phyloP scores from a whole-genome alignment of 2,888 invertebrate genomes.

The Eupithecia insigniata region DNA sequence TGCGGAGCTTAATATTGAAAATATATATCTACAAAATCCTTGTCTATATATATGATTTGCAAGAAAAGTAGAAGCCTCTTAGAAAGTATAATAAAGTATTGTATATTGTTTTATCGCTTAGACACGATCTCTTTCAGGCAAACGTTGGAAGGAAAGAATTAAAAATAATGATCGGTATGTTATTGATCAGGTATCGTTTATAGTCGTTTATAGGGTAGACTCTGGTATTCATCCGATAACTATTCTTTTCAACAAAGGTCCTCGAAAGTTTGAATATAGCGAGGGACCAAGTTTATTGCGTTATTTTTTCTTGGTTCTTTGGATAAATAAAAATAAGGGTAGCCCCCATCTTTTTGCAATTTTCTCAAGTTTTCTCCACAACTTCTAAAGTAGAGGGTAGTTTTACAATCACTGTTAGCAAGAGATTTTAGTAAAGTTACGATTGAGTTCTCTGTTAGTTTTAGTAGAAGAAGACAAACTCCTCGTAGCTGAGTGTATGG shows the following conservation, averaged over 20 bases:
- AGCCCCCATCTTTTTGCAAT: background rate
- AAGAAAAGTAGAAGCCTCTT: background rate
- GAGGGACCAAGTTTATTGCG: slow-evolving; percentile 2
- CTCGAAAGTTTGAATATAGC: slow-evolving; percentile 16
- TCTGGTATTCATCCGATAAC: slow-evolving; percentile 25
- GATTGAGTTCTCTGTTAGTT: background rate
- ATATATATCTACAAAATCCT: too few relatives aligned
- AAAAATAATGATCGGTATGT: background rate
- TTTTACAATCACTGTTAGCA: background rate
- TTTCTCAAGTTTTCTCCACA: background rate
- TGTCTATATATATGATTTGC: too few relatives aligned
- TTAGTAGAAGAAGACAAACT: too few relatives aligned
- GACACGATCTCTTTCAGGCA: too few relatives aligned
- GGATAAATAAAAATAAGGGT: background rate
- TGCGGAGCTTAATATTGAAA: too few relatives aligned
- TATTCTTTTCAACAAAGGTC: slow-evolving; percentile 24
- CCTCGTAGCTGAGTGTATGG: too few relatives aligned
- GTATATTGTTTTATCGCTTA: too few relatives aligned
- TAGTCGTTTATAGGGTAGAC: background rate
- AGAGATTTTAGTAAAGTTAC: background rate
- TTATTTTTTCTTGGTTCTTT: background rate
- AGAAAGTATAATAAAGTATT: too few relatives aligned
- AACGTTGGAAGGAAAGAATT: too few relatives aligned
- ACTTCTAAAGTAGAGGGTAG: background rate
- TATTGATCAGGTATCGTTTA: background rate